These are phyloP conservation scores for Hemicentrotus pulcherrimus DNA, from an alignment of 35 echinoderm and acorn worm species.

Conservation along the genomic window DNA sequence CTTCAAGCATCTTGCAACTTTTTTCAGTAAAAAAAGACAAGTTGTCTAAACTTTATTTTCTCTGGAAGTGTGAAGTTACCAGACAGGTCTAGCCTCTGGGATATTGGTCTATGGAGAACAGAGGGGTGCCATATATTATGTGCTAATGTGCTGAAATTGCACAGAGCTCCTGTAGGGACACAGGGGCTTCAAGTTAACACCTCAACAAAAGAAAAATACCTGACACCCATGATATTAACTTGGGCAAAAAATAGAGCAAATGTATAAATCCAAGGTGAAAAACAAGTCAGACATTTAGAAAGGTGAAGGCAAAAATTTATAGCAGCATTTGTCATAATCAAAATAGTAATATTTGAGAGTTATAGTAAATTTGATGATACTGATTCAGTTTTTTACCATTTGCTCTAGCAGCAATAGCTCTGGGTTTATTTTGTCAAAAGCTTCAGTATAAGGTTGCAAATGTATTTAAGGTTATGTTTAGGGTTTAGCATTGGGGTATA, in stretches of 20 bases:
- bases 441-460: too few relatives aligned
- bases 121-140: neutral
- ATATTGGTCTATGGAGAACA: neutral
- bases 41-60: neutral
- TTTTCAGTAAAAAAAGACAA: neutral
- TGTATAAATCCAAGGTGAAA: neutral
- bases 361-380: too few relatives aligned
- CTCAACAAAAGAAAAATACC: neutral
- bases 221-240: neutral
- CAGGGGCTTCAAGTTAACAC: neutral
- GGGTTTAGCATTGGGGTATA: too few relatives aligned
- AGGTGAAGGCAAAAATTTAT: too few relatives aligned
- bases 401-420: too few relatives aligned
- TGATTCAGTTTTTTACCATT: too few relatives aligned
- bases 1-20: neutral
- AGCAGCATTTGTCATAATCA: too few relatives aligned
- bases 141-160: slow-evolving; percentile 25
- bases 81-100: neutral
- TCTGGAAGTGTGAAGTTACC: neutral
- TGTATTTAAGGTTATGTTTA: too few relatives aligned
- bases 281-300: neutral
- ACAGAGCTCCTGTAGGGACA: neutral
- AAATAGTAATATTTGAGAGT: too few relatives aligned
- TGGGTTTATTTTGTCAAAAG: too few relatives aligned
- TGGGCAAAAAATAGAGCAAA: neutral